Evolutionary conservation across 1,140 invertebrate species (phyloP).

Genomic region (Orussus abietinus): DNA sequence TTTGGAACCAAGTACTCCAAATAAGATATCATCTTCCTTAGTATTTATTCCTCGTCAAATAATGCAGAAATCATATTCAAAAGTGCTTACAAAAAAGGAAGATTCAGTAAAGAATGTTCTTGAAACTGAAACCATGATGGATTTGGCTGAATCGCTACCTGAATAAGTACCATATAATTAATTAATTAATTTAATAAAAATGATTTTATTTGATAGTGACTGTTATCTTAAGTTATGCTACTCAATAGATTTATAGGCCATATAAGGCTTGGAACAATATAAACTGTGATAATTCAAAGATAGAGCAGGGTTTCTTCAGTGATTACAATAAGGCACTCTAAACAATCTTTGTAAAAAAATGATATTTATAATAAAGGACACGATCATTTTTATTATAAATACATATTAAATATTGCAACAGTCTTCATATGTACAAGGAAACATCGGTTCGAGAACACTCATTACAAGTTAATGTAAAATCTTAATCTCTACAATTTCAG

Average conservation of each 20-base stretch:
- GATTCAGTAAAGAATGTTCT: constrained; percentile 29
- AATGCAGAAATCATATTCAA: constrained; percentile 34
- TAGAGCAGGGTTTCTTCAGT: background rate
- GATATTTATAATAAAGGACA: too few relatives aligned
- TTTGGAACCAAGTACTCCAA: background rate
- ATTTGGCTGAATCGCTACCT: constrained; percentile 37
- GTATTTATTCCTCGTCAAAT: constrained; percentile 44
- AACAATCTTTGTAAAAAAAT: too few relatives aligned
- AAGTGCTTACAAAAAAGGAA: constrained; percentile 30
- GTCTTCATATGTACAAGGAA: constrained; percentile 22
- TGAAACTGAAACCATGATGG: constrained; percentile 37
- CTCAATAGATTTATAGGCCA: too few relatives aligned
- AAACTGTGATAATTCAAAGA: background rate
- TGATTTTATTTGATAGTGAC: too few relatives aligned
- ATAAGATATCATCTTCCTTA: constrained; percentile 22
- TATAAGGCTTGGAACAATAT: too few relatives aligned
- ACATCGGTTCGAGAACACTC: background rate
- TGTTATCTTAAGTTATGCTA: too few relatives aligned
- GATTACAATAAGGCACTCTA: background rate
- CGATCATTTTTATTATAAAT: constrained; percentile 22
- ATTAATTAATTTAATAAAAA: too few relatives aligned
- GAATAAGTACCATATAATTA: too few relatives aligned
- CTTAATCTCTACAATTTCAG: background rate
- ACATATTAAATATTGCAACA: constrained; percentile 32
- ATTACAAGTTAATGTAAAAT: background rate